Evolutionary conservation across 92 coral and sea anemone genomes (phyloP).

Genomic region (Siderastrea siderea): DNA sequence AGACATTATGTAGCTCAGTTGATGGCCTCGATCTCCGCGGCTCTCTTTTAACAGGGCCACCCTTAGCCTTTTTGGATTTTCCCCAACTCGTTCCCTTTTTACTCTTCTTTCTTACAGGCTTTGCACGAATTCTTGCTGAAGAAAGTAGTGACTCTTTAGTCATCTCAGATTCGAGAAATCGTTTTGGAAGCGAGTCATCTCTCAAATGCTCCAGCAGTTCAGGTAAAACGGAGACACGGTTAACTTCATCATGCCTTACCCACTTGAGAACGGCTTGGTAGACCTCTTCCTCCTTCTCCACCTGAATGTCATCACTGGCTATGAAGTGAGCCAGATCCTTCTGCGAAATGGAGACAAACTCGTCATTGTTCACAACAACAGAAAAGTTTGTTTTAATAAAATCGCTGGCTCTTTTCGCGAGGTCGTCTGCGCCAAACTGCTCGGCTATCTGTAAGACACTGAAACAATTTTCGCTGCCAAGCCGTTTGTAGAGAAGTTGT

Average conservation of each 20-base stretch:
- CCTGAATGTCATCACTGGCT: conserved; percentile 67
- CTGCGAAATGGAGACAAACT: conserved; percentile 69
- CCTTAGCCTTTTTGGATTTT: conserved; percentile 40
- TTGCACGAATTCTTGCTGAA: not conserved
- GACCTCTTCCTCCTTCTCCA: conserved; percentile 74
- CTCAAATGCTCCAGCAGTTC: conserved; percentile 54
- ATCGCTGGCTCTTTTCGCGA: conserved; percentile 55
- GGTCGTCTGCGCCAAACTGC: conserved; percentile 68
- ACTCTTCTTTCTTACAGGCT: conserved; percentile 38
- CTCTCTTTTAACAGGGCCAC: not conserved
- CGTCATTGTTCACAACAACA: conserved; percentile 60
- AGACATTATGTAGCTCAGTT: conserved; percentile 57
- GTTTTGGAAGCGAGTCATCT: conserved; percentile 54
- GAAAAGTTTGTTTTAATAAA: conserved; percentile 73
- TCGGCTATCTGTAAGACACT: conserved; percentile 69
- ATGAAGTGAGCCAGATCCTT: conserved; percentile 51
- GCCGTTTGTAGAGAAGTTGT: conserved; percentile 61
- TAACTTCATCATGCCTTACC: conserved; percentile 61
- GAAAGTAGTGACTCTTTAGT: conserved; percentile 54
- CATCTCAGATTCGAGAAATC: conserved; percentile 51
- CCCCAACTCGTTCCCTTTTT: conserved; percentile 32
- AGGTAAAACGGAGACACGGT: conserved; percentile 53
- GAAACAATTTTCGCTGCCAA: conserved; percentile 75
- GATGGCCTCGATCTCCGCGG: conserved; percentile 58
- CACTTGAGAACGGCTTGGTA: conserved; percentile 78